Base-by-base conservation (phyloP, 2,888 invertebrate genomes). In the Watsonalla cultraria region DNA sequence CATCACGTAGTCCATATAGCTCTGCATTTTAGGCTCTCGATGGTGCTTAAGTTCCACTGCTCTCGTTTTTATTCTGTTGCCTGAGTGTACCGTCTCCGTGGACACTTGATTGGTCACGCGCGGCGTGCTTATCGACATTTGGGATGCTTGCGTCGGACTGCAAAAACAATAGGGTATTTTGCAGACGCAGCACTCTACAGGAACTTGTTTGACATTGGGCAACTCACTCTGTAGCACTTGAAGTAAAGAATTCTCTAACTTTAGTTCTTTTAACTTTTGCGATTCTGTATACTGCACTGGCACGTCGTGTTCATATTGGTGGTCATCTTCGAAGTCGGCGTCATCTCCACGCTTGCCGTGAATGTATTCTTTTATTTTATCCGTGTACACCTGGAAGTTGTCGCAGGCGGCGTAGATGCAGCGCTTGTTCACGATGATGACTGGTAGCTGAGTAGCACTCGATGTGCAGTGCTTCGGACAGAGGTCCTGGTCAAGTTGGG, bases 381-480 rank as follows among this genome's bases (percentile, higher is more conserved):
- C 74, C 6, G 78, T 73, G 48, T 82, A 86, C 49, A 72, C 61
- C 45, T 82, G 74, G 33, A 86, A 77, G 61, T 86, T 87, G 54
- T 90, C 84, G 53, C 90, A 90, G 33, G 83, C 83, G 0, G 86
- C 76, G 58, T 90, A 90, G 11, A 90, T 75, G 47, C 70, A 84
- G 55, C 68, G 72, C 56, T 87, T 84, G 61, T 90, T 90, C 14
- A 90, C 68, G 5, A 90, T 68, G 11, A 90, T 71, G 0, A 84
- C 86, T 2, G 90, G 90, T 2, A 89, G 56, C 48, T 80, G 81
- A 0, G 83, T 79, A 5, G 81, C 72, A 57, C 79, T 85, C 5
- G 83, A 82, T 0, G 78, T 79, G 52, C 78, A 80, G 61, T 79
- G 79, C 58, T 81, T 78, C 0, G 84, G 82, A 58, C 84, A 88